These are phyloP conservation scores for Mustelus asterias DNA, from an alignment of 2,113 vertebrate species.

Conservation along the genomic window DNA sequence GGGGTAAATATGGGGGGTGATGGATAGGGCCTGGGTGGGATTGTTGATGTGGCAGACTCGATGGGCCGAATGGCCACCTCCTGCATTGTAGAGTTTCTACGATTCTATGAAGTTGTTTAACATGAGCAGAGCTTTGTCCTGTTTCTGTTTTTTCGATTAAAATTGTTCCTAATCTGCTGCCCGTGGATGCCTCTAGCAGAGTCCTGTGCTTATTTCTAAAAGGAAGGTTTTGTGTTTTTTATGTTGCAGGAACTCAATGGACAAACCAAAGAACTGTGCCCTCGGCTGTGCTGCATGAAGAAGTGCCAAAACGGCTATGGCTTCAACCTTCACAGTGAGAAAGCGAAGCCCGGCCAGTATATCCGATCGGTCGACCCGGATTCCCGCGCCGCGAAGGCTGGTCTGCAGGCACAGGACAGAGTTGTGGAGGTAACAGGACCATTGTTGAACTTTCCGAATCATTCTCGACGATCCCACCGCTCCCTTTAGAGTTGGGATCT, in stretches of 20 bases:
- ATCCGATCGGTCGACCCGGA: constrained; percentile 78
- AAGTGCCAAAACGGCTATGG: constrained; percentile 76
- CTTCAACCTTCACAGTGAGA: constrained; percentile 90
- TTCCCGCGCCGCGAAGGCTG: constrained; percentile 68
- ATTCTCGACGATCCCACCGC: background rate
- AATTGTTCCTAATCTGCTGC: background rate
- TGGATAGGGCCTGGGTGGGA: no score
- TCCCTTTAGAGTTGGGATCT: background rate
- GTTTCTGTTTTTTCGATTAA: background rate
- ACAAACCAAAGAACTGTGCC: constrained; percentile 58
- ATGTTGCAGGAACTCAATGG: constrained; percentile 53
- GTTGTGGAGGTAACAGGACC: constrained; percentile 71
- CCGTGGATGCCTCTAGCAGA: background rate
- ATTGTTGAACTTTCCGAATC: background rate
- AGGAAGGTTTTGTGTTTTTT: constrained; percentile 12
- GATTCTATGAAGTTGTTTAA: no score
- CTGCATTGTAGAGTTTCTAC: no score
- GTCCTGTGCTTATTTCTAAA: no score
- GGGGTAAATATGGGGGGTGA: no score
- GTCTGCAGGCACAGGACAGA: constrained; percentile 74
- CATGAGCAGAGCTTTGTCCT: background rate
- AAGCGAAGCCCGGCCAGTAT: constrained; percentile 74
- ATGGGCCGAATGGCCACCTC: no score
- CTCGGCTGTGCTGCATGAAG: constrained; percentile 76
- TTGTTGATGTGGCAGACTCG: no score